Percentiles rank a stretch among this genome's conserved stretches.
These are phyloP conservation scores for Callocephalon fimbriatum DNA, from an alignment of 2,113 vertebrate genomes.

Conservation along the genomic window DNA sequence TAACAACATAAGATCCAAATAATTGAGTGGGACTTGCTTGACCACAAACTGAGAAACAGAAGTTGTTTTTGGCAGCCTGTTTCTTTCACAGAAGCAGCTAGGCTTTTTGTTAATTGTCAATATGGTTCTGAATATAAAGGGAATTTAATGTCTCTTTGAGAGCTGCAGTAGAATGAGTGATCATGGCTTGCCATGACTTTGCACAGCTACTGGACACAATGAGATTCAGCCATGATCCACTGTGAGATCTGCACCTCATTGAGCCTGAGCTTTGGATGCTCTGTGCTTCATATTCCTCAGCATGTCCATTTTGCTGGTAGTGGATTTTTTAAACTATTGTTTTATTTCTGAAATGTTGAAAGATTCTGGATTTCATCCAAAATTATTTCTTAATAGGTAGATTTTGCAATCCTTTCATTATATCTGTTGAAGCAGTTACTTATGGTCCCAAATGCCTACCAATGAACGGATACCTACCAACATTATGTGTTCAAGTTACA, in stretches of 20 bases:
- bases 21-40: not conserved
- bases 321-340: not conserved
- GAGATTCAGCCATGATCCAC: not conserved
- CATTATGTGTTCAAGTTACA: not conserved
- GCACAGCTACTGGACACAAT: not conserved
- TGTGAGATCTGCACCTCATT: not conserved
- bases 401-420: not conserved
- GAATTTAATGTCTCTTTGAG: not conserved
- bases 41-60: not conserved
- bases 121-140: not conserved
- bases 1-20: not conserved
- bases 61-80: not conserved
- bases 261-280: not conserved
- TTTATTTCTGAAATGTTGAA: not conserved
- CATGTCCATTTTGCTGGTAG: not conserved
- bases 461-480: not conserved
- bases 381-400: not conserved
- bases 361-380: not conserved
- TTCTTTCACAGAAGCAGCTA: not conserved
- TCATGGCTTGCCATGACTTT: not conserved
- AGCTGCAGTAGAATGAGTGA: not conserved
- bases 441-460: not conserved
- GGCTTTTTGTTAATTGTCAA: not conserved
- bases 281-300: not conserved
- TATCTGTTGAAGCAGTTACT: not conserved